Percentiles rank a stretch among this genome's conserved stretches.
Evolutionary conservation across 2,797 vertebrate species (phyloP).

Genomic region (Argya squamiceps): DNA sequence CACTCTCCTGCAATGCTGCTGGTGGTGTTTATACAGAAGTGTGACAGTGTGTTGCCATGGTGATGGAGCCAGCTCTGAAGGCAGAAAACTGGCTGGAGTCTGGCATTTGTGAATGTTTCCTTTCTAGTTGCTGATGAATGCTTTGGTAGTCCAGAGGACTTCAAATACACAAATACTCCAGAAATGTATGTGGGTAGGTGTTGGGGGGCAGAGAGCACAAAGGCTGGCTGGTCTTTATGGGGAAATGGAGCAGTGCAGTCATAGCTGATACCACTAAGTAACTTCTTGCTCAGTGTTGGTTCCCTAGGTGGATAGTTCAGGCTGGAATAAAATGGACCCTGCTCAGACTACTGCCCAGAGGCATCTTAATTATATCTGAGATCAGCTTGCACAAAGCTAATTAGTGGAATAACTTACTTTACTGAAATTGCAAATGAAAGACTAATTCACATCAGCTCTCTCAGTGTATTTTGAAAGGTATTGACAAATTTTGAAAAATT

Average conservation of each 20-base stretch:
- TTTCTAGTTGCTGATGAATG: background rate
- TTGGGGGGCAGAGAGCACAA: rapidly evolving
- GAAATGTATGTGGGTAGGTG: rapidly evolving
- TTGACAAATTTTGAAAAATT: background rate
- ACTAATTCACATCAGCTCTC: background rate
- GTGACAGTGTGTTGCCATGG: rapidly evolving
- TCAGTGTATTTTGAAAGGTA: background rate
- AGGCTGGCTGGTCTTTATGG: rapidly evolving
- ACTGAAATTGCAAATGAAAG: background rate
- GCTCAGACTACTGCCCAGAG: background rate
- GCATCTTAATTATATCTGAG: background rate
- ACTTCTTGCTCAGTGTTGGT: background rate
- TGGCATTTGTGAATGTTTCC: background rate
- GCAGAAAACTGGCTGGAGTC: background rate
- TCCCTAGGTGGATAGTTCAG: background rate
- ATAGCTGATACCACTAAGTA: rapidly evolving
- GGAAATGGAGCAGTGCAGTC: background rate
- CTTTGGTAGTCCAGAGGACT: background rate
- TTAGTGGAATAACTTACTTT: background rate
- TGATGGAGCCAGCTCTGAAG: background rate
- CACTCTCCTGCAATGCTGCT: background rate
- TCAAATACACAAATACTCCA: background rate
- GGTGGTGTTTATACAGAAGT: background rate
- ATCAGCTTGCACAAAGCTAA: background rate
- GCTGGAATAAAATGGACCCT: background rate